Base-by-base conservation (phyloP, 1,140 invertebrate species). In the Paraescarpia echinospica region DNA sequence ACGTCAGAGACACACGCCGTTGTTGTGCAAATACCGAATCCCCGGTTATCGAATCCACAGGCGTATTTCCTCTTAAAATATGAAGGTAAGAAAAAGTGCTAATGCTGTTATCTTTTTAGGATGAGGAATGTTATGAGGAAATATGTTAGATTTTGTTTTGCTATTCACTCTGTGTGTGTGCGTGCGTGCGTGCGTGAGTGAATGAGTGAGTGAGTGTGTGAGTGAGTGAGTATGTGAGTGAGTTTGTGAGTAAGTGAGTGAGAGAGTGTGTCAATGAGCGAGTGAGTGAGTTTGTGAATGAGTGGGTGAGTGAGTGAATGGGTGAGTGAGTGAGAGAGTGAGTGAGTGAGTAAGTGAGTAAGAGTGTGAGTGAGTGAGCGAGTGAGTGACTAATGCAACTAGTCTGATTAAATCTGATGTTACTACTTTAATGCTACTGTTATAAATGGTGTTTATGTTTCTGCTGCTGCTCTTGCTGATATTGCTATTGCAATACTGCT, bases 1-100 rank as follows among this genome's bases (percentile, higher is more conserved):
- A 90, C 90, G 90, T 90, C 90, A 90, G 90, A 90, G n/a, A 35
- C 90, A 18, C 14, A 90, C 6, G n/a, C 18, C 12, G n/a, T 90
- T 34, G 90, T 35, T 2, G 90, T 90, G 8, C 14, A 90, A 33
- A 31, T 90, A 22, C 34, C 35, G n/a, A 33, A 90, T 33, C 34
- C 34, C 9, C 34, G 90, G 18, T 34, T 41, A 22, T 34, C 90
- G 35, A 90, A 90, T 18, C 34, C 34, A 90, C 90, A 9, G 18
- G 35, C 90, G 34, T 90, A 90, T 41, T 90, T 90, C n/a, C 90
- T 90, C 34, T 90, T 90, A 90, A 27, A 33, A 90, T 90, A 90
- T 33, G 90, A 90, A 90, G 90, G 90, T 33, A 41, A n/a, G n/a
- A n/a, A n/a, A n/a, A n/a, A 27, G 90, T 34, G n/a, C 18, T 12